A percentile compares a stretch with the other conserved stretches of the same genome.
Evolutionary conservation across 2,888 invertebrate genomes (phyloP).

Genomic region (Orchestes rusci): DNA sequence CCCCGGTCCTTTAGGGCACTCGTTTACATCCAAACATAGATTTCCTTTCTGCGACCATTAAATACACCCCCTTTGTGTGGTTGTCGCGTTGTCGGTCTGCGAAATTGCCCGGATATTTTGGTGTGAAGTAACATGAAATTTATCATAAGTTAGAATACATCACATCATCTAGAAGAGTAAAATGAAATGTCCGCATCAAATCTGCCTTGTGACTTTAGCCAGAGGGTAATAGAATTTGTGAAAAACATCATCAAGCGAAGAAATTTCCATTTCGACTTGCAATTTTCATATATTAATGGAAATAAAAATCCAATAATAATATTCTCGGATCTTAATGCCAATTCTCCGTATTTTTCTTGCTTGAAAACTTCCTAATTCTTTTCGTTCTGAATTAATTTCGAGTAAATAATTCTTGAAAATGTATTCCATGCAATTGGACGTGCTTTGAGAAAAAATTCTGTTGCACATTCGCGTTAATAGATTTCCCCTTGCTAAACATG

Average conservation of each 20-base stretch:
- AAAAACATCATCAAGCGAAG: slow-evolving; percentile 11
- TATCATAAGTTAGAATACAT: too few relatives aligned
- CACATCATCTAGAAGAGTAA: too few relatives aligned
- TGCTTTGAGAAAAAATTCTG: too few relatives aligned
- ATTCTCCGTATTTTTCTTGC: slow-evolving; percentile 14
- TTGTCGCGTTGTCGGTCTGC: slow-evolving; percentile 10
- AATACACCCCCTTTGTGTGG: slow-evolving; percentile 15
- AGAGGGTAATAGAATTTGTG: too few relatives aligned
- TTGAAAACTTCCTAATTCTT: slow-evolving; percentile 19
- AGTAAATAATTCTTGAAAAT: too few relatives aligned
- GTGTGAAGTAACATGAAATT: too few relatives aligned
- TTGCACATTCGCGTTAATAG: too few relatives aligned
- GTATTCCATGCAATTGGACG: slow-evolving; percentile 11
- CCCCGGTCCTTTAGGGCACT: slow-evolving; percentile 19
- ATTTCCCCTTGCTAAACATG: too few relatives aligned
- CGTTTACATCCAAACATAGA: slow-evolving; percentile 25
- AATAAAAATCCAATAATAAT: slow-evolving; percentile 21
- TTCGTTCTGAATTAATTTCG: slow-evolving; percentile 17
- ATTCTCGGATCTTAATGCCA: slow-evolving; percentile 14
- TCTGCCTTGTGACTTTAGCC: too few relatives aligned
- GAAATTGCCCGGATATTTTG: slow-evolving; percentile 1
- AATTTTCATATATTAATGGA: slow-evolving; percentile 20
- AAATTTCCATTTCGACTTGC: slow-evolving; percentile 17
- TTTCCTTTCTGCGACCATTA: slow-evolving; percentile 23
- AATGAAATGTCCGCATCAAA: too few relatives aligned